These are phyloP conservation scores for Rhingia campestris DNA, from an alignment of 2,888 invertebrate genomes.

Conservation along the genomic window DNA sequence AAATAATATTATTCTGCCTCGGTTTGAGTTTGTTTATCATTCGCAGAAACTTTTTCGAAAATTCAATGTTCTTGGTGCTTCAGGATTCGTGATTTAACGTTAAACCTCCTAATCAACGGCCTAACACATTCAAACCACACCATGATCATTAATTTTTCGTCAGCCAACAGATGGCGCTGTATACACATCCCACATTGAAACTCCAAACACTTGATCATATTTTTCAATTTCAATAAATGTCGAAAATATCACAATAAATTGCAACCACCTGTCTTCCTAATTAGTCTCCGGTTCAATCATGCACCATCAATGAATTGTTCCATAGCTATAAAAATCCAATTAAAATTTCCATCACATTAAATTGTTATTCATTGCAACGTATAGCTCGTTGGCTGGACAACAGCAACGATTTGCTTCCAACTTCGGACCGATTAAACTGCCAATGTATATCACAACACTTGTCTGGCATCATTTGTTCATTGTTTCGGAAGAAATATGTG, in stretches of 20 bases:
- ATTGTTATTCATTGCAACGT: slow-evolving; percentile 50
- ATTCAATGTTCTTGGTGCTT: too few species aligned
- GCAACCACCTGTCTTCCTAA: slow-evolving; percentile 38
- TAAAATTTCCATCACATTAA: slow-evolving; percentile 63
- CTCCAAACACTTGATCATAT: too few species aligned
- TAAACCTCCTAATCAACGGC: too few species aligned
- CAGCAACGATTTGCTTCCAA: slow-evolving; percentile 21
- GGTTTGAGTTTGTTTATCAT: too few species aligned
- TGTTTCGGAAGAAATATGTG: slow-evolving; percentile 35
- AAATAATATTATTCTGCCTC: too few species aligned
- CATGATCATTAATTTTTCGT: too few species aligned
- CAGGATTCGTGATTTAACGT: too few species aligned
- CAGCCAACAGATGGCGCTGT: too few species aligned
- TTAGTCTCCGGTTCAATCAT: slow-evolving; percentile 31
- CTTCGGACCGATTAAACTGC: slow-evolving; percentile 57
- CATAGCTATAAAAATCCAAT: slow-evolving; percentile 47
- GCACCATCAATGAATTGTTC: slow-evolving; percentile 18
- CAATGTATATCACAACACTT: slow-evolving; percentile 48
- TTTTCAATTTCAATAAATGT: slow-evolving; percentile 30
- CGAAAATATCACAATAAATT: slow-evolving; percentile 17
- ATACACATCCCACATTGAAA: too few species aligned
- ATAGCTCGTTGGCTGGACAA: slow-evolving; percentile 38
- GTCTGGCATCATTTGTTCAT: slow-evolving; percentile 32
- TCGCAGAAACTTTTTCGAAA: too few species aligned
- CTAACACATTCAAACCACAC: too few species aligned